Base-by-base conservation (phyloP, 2,797 vertebrate species). In the Epinephelus coioides region DNA sequence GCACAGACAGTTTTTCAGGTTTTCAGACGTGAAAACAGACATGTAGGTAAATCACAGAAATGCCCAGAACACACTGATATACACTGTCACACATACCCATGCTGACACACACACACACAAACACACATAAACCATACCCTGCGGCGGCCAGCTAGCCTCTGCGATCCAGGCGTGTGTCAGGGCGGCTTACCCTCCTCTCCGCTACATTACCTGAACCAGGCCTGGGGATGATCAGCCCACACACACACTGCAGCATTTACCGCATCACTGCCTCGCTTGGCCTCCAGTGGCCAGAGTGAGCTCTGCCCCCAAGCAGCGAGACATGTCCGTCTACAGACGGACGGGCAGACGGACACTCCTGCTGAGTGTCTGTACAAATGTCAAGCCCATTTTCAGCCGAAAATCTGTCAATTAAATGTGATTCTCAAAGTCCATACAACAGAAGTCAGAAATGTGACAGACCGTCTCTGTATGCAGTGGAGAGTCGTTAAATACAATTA, bases 141-240 rank as follows among this genome's bases (percentile, higher is more conserved):
- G 77, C 43, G 59, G 88, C 85, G 2, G 66, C 68, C 81, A 78
- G 80, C 89, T 88, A 86, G 88, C 87, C 84, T 90, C 83, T 88
- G 86, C 89, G 90, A 90, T 94, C 89, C 88, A 92, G 87, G 78
- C 83, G 65, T 88, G 74, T 93, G 92, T 93, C 93, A 91, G 83
- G 70, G 76, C 66, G 76, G 89, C 88, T 94, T 94, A 94, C 87
- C 87, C 90, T 91, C 82, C 77, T 92, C 88, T 92, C 61, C 66
- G 85, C 91, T 91, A 91, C 91, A 92, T 91, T 93, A 93, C 90
- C 86, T 92, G 89, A 92, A 89, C 90, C 83, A 84, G 90, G 90
- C 94, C 91, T 81, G 75, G 84, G 92, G 92, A 92, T 92, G 87
- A 93, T 94, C 89, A 91, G 89, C 88, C 81, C 86, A 53, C 87